Evolutionary conservation across 92 coral and sea anemone species (phyloP), one percentile per base, ranked within the genome.

Genomic region (Epizoanthus scotinus): DNA sequence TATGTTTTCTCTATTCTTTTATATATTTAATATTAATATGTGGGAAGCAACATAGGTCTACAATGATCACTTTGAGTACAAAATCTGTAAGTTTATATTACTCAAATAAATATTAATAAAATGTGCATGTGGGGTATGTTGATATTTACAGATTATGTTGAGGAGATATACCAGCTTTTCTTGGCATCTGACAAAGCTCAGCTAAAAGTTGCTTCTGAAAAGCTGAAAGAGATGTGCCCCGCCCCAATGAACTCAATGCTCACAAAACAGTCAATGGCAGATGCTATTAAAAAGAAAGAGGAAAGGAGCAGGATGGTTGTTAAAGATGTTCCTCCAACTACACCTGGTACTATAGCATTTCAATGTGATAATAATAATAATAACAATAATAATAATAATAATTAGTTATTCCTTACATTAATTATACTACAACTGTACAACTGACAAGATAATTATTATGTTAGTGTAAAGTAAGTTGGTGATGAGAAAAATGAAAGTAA

Each of bases 221-320:
- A 67, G 10, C 73, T 67, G n/a, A 67, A 36, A 36, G 73, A 50
- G 21, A 67, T 67, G 55, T 36, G 53, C 7, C 55, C 55, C 38
- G 52, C 73, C 47, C 73, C 73, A 36, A 67, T 67, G 73, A 67
- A 67, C 73, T 7, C 73, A 27, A 67, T 67, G 73, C 73, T 67
- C 15, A 67, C 55, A 27, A 67, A 67, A 67, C 73, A 67, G 47
- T 19, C 73, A 67, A 15, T 53, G 73, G 8, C 26, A 67, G 73
- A 67, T 67, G 73, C 14, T 27, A 67, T 67, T 54, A 50, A 67
- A 54, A 67, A 67, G 47, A 38, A 27, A 54, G 73, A 50, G n/a
- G 53, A 40, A 38, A 67, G 73, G 73, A 67, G 47, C 53, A 67
- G 54, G 47, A 24, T 67, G 73, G 26, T 54, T 34, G 36, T 67